Conservation (phyloP, 2,797 vertebrate genomes). For the Sebastes baramenuke region DNA sequence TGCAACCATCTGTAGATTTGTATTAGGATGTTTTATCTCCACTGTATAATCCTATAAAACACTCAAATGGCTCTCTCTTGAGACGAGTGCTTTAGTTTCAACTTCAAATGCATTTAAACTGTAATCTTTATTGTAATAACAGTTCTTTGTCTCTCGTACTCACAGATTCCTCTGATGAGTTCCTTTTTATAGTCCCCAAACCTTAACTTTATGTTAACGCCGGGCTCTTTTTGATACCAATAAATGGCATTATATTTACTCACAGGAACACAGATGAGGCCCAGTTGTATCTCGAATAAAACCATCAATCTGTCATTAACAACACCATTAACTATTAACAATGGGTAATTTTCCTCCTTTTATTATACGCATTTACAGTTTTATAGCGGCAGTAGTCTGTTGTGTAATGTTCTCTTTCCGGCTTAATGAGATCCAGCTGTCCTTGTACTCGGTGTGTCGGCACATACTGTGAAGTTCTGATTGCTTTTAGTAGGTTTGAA, state of each 20-base stretch:
- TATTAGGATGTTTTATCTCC: not conserved
- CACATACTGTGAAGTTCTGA: slow-evolving; percentile 6
- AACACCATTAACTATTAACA: slow-evolving; percentile 12
- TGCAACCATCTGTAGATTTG: not conserved
- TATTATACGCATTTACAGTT: not conserved
- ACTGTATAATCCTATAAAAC: not conserved
- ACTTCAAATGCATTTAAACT: not conserved
- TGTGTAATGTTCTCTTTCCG: not conserved
- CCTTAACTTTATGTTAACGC: not conserved
- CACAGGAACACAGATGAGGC: not conserved
- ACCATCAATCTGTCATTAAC: slow-evolving; percentile 11
- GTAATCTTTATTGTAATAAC: not conserved
- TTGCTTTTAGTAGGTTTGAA: slow-evolving; percentile 25
- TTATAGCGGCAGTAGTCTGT: not conserved
- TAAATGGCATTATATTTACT: not conserved
- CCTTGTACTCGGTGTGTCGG: not conserved
- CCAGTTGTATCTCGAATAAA: slow-evolving; percentile 1
- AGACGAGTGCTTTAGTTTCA: not conserved
- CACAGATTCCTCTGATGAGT: not conserved
- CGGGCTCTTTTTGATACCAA: not conserved
- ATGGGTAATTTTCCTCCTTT: not conserved
- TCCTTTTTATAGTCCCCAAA: not conserved
- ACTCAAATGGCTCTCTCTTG: not conserved
- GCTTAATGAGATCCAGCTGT: slow-evolving; percentile 6
- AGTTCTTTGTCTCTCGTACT: not conserved